Evolutionary conservation across 1,140 invertebrate species (phyloP).

Genomic region (Cephus cinctus): DNA sequence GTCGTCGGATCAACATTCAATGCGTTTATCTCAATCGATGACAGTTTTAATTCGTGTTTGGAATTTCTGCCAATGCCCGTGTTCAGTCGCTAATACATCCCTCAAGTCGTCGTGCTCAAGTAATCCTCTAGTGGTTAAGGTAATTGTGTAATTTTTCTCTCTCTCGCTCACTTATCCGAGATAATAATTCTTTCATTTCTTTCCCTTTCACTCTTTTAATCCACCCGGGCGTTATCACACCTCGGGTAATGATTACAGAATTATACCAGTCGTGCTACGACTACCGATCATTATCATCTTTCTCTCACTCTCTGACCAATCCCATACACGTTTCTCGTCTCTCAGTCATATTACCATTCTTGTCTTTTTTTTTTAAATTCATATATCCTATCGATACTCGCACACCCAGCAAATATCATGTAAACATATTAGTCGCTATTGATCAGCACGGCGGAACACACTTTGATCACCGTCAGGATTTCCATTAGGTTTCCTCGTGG

Average conservation of each 20-base stretch:
- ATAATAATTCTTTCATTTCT: slow-evolving; percentile 19
- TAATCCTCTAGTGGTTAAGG: slow-evolving; percentile 3
- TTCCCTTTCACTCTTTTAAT: neutral
- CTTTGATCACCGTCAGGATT: no score
- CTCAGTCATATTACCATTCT: neutral
- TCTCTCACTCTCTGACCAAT: neutral
- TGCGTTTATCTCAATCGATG: slow-evolving; percentile 3
- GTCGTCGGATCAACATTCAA: neutral
- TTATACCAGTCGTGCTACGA: no score
- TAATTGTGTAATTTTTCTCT: slow-evolving; percentile 14
- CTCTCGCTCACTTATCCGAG: slow-evolving; percentile 32
- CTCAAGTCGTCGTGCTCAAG: slow-evolving; percentile 5
- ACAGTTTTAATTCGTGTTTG: slow-evolving; percentile 36
- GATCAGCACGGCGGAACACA: no score
- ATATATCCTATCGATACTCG: neutral
- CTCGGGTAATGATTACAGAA: no score
- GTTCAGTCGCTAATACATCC: slow-evolving; percentile 19
- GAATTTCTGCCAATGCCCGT: slow-evolving; percentile 35
- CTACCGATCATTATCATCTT: neutral
- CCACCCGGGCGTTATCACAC: no score
- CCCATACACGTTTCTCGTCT: neutral
- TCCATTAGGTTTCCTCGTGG: no score
- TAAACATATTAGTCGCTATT: no score
- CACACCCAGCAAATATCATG: neutral
- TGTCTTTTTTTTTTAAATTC: neutral